A percentile compares a stretch with the other conserved stretches of the same genome.
These are phyloP conservation scores for Ascidia mentula DNA, from an alignment of 23 tunicate species.

Conservation along the genomic window DNA sequence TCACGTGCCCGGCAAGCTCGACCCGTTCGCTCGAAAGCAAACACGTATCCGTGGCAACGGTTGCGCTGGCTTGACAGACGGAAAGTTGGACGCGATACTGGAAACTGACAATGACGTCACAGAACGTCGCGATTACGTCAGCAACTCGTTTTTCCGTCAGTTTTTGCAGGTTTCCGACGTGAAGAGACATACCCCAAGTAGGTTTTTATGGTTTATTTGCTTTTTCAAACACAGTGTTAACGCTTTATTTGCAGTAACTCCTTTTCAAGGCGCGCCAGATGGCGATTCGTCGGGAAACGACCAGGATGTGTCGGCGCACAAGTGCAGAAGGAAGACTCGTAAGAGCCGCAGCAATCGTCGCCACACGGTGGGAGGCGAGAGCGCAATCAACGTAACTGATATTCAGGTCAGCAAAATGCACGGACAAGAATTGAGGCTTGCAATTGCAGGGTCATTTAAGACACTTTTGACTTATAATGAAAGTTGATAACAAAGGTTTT, in stretches of 20 bases:
- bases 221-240: too few species aligned
- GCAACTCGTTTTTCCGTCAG: not conserved
- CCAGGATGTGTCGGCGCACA: conserved; percentile 2
- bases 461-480: too few species aligned
- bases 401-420: conserved; percentile 10
- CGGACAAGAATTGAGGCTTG: not conserved
- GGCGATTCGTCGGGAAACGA: not conserved
- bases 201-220: not conserved
- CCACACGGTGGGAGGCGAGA: conserved; percentile 30
- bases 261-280: not conserved
- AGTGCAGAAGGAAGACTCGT: conserved; percentile 2
- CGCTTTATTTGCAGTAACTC: too few species aligned
- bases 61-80: too few species aligned
- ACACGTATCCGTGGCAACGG: not conserved
- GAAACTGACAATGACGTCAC: not conserved
- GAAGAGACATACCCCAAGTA: not conserved
- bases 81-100: not conserved
- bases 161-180: not conserved
- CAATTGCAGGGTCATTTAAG: too few species aligned
- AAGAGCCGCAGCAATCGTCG: not conserved
- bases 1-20: not conserved
- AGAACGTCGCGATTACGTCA: not conserved
- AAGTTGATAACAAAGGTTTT: too few species aligned
- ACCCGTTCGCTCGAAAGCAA: not conserved
- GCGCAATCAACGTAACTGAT: conserved; percentile 22